Conservation (phyloP, 2,113 vertebrate species). For the Heteronetta atricapilla region DNA sequence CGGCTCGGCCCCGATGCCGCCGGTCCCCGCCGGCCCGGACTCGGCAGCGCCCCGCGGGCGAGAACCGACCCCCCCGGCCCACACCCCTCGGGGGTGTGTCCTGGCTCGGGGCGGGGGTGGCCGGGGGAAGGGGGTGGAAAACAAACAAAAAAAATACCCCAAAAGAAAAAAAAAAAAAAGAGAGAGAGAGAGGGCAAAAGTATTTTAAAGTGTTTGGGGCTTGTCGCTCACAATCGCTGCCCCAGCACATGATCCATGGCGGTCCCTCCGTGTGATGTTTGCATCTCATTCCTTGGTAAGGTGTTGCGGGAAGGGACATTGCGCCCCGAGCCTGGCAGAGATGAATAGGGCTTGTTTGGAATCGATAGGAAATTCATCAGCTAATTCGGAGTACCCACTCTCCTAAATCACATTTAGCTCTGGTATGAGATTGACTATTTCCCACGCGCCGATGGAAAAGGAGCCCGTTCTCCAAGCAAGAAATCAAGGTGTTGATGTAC, state of each 20-base stretch:
- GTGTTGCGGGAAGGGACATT: conserved; percentile 1
- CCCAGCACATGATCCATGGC: neutral
- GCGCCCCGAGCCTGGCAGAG: conserved; percentile 85
- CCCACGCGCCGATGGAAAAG: neutral
- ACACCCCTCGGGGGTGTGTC: conserved; percentile 40
- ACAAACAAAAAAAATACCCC: neutral
- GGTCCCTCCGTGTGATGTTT: neutral
- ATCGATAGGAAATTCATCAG: conserved; percentile 97
- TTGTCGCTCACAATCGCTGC: neutral
- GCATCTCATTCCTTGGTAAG: neutral
- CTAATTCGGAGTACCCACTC: conserved; percentile 92
- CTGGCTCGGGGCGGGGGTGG: neutral
- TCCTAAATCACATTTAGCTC: conserved; percentile 87
- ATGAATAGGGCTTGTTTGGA: conserved; percentile 87
- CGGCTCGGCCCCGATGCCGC: conserved; percentile 41
- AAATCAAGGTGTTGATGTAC: conserved; percentile 16
- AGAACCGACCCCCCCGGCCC: neutral
- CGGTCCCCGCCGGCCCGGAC: conserved; percentile 11
- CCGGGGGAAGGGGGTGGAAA: neutral
- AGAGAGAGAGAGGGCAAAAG: neutral
- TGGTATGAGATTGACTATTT: conserved; percentile 46
- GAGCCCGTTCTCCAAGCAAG: neutral
- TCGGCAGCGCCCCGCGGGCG: neutral
- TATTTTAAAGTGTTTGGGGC: neutral
- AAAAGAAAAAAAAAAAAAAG: neutral